A percentile compares a stretch with the other conserved stretches of the same genome.
Evolutionary conservation across 2,888 invertebrate species (phyloP).

Genomic region (Acleris sparsana): DNA sequence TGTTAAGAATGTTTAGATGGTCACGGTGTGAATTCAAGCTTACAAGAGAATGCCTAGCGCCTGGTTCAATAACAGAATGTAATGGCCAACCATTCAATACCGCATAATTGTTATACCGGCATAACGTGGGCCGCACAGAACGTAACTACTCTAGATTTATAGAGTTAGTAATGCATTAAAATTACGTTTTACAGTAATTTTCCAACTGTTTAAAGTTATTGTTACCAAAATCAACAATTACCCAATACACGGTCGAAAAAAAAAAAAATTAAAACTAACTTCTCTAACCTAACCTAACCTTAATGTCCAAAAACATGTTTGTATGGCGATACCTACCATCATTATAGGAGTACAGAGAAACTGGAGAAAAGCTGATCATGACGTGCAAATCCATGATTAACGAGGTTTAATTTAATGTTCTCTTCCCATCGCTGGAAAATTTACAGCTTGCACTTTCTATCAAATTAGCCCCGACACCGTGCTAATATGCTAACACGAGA

Average conservation of each 20-base stretch:
- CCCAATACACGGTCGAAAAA: too few relatives aligned
- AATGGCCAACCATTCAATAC: constrained; percentile 3
- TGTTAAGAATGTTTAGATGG: too few relatives aligned
- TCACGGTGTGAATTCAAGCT: constrained; percentile 3
- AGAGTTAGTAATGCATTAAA: not conserved
- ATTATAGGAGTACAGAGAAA: too few relatives aligned
- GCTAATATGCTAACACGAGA: constrained; percentile 34
- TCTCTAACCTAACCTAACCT: too few relatives aligned
- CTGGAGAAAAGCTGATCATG: too few relatives aligned
- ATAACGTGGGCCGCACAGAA: not conserved
- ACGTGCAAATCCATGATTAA: not conserved
- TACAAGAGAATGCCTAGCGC: constrained; percentile 6
- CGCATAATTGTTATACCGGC: constrained; percentile 5
- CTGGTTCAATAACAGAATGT: constrained; percentile 1
- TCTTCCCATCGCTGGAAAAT: not conserved
- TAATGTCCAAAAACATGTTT: too few relatives aligned
- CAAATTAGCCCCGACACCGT: constrained; percentile 25
- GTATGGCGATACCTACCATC: too few relatives aligned
- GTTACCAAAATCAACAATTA: too few relatives aligned
- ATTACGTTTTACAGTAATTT: not conserved
- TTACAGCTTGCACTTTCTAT: constrained; percentile 26
- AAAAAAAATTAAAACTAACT: too few relatives aligned
- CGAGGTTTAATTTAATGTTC: constrained; percentile 3
- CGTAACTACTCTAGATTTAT: not conserved
- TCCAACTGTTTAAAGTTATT: too few relatives aligned